A percentile compares a stretch with the other conserved stretches of the same genome.
These are phyloP conservation scores for Trypoxylus dichotomus DNA, from an alignment of 1,140 invertebrate species.

Conservation along the genomic window DNA sequence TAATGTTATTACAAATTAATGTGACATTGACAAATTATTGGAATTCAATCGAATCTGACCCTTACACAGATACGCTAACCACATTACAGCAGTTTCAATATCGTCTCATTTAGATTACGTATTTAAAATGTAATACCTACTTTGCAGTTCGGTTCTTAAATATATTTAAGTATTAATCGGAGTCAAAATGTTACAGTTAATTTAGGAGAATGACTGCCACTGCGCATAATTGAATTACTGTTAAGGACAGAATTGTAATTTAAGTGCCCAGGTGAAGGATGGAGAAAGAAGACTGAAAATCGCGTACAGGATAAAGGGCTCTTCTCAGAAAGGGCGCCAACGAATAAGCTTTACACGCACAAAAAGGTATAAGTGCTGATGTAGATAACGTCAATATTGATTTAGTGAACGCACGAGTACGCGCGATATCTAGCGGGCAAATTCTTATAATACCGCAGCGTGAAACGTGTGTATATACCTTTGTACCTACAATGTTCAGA, in stretches of 20 bases:
- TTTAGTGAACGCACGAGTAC: constrained; percentile 19
- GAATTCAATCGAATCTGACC: too few species aligned
- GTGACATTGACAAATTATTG: too few species aligned
- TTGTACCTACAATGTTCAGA: background rate
- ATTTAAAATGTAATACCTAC: background rate
- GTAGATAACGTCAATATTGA: constrained; percentile 25
- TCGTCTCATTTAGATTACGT: too few species aligned
- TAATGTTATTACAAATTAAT: too few species aligned
- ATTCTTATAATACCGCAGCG: background rate
- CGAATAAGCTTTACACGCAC: background rate
- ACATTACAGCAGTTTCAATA: too few species aligned
- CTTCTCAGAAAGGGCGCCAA: background rate
- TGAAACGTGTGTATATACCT: background rate
- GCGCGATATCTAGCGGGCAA: background rate
- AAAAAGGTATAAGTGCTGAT: constrained; percentile 19
- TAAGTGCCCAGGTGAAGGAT: background rate
- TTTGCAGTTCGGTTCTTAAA: background rate
- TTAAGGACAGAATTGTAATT: background rate
- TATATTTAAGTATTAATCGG: background rate
- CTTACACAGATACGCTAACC: too few species aligned
- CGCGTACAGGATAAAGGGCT: background rate
- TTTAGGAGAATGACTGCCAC: background rate
- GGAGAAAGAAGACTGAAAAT: background rate
- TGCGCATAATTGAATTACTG: background rate
- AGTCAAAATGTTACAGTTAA: background rate